Evolutionary conservation across 2,113 vertebrate genomes (phyloP).

Genomic region (mouse (Mus musculus)): DNA sequence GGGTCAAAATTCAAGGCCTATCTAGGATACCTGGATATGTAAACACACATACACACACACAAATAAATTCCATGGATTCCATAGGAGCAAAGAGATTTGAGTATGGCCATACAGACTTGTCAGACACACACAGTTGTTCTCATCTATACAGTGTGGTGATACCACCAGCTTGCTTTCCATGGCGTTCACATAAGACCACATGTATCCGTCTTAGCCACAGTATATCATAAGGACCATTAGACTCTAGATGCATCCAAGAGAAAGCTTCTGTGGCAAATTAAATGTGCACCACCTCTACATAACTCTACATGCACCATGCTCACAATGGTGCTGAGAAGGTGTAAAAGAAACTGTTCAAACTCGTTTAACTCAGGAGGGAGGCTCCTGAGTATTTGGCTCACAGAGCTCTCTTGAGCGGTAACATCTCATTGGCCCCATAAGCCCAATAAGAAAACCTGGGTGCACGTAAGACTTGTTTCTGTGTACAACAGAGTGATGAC

Average conservation of each 20-base stretch:
- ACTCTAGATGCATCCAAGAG: background rate
- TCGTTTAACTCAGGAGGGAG: background rate
- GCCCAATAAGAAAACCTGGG: background rate
- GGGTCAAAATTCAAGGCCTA: background rate
- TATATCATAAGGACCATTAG: background rate
- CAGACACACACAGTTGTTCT: background rate
- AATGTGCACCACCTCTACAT: constrained; percentile 11
- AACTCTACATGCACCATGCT: background rate
- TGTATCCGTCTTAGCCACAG: constrained; percentile 11
- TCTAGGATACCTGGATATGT: background rate
- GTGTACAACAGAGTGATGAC: background rate
- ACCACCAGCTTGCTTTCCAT: background rate
- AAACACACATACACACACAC: too few relatives aligned
- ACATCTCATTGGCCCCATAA: background rate
- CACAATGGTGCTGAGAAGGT: background rate
- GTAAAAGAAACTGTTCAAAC: constrained; percentile 2
- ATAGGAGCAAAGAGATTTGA: background rate
- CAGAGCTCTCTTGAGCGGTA: background rate
- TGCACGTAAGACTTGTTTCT: background rate
- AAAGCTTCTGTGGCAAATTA: background rate
- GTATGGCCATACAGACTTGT: background rate
- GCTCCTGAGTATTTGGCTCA: background rate
- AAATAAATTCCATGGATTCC: background rate
- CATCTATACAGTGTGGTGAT: background rate
- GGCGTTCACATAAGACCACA: background rate